Base-by-base conservation (phyloP, 2,113 vertebrate genomes). In the Platycercus adscitus region DNA sequence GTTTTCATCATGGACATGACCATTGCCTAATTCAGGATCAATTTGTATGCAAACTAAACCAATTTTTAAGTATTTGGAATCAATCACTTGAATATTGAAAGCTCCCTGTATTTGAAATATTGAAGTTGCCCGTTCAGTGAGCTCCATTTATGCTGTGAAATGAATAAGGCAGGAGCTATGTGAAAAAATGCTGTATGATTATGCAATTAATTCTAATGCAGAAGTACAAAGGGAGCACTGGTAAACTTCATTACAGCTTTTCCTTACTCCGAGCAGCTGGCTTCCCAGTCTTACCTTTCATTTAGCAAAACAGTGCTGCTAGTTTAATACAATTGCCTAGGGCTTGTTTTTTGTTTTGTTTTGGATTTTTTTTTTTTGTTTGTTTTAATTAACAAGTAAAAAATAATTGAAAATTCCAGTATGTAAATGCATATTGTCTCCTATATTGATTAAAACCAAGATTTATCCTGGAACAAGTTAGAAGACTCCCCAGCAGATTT, bases 21-120 rank as follows among this genome's bases (percentile, higher is more conserved):
- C 90, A 93, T 73, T 93, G 92, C 79, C 66, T 94, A 88, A 97
- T 94, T 96, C 88, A 91, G 82, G 58, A 96, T 83, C 88, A 88
- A 94, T 96, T 82, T 94, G 94, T 93, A 97, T 89, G 91, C 91
- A 96, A 96, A 96, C 86, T 44, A 94, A 95, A 95, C 41, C 61
- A 72, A 91, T 72, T 92, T 95, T 82, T 94, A 96, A 89, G 77
- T 91, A 92, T 95, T 91, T 94, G 66, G 70, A 95, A 94, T 94
- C 47, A 91, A 94, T 96, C 66, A 53, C 17, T 82, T 66, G 88
- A 88, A 86, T 82, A 87, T 56, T 96, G 84, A 95, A 95, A 95
- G 35, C 31, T 85, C 65, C 17, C 41, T 44, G 12, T 84, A 86
- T 93, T 80, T 95, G 93, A 94, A 89, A 93, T 95, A 89, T 63